phyloP scores from a whole-genome alignment of 2,888 invertebrate genomes.

The Diarsia rubi region DNA sequence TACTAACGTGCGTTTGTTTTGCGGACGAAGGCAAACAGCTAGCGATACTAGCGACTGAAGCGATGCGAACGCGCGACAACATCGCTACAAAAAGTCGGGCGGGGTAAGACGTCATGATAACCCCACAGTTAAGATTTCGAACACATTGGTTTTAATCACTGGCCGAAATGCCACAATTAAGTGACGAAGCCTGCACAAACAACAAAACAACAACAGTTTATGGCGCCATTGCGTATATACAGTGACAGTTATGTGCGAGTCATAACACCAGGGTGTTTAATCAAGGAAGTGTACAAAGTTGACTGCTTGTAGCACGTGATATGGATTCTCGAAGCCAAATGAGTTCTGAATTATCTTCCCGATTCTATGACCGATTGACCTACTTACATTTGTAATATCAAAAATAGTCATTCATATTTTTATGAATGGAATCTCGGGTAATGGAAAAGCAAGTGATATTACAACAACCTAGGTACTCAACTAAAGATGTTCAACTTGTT shows the following conservation, averaged over 20 bases:
- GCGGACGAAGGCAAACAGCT: too few species aligned
- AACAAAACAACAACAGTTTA: slow-evolving; percentile 23
- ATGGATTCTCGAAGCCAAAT: slow-evolving; percentile 13
- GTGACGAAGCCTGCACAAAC: not conserved
- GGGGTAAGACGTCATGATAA: too few species aligned
- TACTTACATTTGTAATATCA: not conserved
- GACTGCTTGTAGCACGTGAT: slow-evolving; percentile 22
- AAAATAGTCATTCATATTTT: not conserved
- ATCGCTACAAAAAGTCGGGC: too few species aligned
- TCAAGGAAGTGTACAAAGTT: slow-evolving; percentile 59
- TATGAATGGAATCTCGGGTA: not conserved
- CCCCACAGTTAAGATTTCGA: not conserved
- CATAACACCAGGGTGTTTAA: slow-evolving; percentile 50
- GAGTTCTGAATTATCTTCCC: not conserved
- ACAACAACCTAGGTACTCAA: not conserved
- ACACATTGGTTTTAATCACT: not conserved
- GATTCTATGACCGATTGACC: slow-evolving; percentile 1
- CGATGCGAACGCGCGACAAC: too few species aligned
- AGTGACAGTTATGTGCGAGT: slow-evolving; percentile 31
- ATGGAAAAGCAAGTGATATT: not conserved
- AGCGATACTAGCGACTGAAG: too few species aligned
- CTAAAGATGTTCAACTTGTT: too few species aligned
- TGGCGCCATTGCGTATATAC: slow-evolving; percentile 42
- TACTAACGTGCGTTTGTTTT: too few species aligned
- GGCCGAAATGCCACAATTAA: not conserved